Evolutionary conservation across 2,797 vertebrate species (phyloP).

Genomic region (Simalia tracyae): DNA sequence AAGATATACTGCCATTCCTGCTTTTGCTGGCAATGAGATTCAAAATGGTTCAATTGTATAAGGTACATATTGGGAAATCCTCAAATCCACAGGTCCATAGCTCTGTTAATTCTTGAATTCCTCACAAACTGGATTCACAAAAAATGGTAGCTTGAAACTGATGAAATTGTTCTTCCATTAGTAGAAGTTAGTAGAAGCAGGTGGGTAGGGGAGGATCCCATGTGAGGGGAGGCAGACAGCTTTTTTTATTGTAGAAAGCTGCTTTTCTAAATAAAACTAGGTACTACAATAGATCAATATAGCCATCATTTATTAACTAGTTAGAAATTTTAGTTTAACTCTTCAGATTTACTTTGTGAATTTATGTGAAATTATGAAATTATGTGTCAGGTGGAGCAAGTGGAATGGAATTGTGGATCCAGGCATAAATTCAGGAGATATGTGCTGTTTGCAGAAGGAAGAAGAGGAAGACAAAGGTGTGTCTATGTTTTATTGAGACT

Average conservation of each 20-base stretch:
- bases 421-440: not conserved
- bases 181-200: not conserved
- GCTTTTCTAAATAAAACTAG: not conserved
- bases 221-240: not conserved
- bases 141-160: not conserved
- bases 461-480: too few species aligned
- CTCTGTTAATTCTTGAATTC: not conserved
- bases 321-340: not conserved
- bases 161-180: not conserved
- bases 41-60: not conserved
- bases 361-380: not conserved
- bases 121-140: not conserved
- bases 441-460: not conserved
- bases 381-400: not conserved
- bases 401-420: not conserved
- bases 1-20: not conserved
- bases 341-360: not conserved
- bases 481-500: too few species aligned
- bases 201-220: too few species aligned
- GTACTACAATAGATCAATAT: not conserved
- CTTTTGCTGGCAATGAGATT: not conserved
- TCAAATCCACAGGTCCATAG: not conserved
- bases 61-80: not conserved
- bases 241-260: not conserved
- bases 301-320: not conserved